Evolutionary conservation across 2,113 vertebrate species (phyloP).

Genomic region (Melanotaenia duboulayi): DNA sequence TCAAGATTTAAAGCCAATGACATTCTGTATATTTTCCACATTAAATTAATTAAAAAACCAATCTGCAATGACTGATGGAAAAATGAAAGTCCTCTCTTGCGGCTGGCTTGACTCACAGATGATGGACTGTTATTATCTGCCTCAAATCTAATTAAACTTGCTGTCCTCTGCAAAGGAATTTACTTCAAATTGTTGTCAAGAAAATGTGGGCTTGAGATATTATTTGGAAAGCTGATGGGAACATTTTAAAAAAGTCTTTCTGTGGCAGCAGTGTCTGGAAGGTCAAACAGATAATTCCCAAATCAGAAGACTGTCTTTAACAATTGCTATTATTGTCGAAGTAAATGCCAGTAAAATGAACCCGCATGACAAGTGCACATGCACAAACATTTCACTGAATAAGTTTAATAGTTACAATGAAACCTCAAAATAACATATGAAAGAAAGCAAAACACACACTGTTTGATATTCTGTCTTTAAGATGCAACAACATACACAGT

Average conservation of each 20-base stretch:
- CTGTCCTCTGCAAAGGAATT: slow-evolving; percentile 22
- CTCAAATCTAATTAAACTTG: slow-evolving; percentile 50
- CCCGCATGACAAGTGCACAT: background rate
- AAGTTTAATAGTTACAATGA: slow-evolving; percentile 6
- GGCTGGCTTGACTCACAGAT: slow-evolving; percentile 19
- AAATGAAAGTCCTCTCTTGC: slow-evolving; percentile 37
- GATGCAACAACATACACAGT: slow-evolving; percentile 1
- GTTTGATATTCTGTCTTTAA: slow-evolving; percentile 15
- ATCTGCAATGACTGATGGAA: slow-evolving; percentile 38
- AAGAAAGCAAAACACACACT: slow-evolving; percentile 17
- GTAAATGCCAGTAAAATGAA: background rate
- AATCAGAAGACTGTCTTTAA: slow-evolving; percentile 11
- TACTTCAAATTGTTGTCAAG: slow-evolving; percentile 12
- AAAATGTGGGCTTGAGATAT: slow-evolving; percentile 1
- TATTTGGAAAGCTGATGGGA: background rate
- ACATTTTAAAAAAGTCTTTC: slow-evolving; percentile 14
- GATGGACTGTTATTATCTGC: slow-evolving; percentile 49
- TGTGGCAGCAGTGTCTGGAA: slow-evolving; percentile 15
- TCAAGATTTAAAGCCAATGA: too few relatives aligned
- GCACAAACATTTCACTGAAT: slow-evolving; percentile 3
- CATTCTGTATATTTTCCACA: slow-evolving; percentile 9
- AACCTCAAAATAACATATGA: slow-evolving; percentile 9
- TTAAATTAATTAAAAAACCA: slow-evolving; percentile 27
- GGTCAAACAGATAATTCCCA: slow-evolving; percentile 33
- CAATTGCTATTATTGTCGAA: slow-evolving; percentile 1